These are phyloP conservation scores for Tachycineta bicolor DNA, from an alignment of 2,113 vertebrate species.

Conservation along the genomic window DNA sequence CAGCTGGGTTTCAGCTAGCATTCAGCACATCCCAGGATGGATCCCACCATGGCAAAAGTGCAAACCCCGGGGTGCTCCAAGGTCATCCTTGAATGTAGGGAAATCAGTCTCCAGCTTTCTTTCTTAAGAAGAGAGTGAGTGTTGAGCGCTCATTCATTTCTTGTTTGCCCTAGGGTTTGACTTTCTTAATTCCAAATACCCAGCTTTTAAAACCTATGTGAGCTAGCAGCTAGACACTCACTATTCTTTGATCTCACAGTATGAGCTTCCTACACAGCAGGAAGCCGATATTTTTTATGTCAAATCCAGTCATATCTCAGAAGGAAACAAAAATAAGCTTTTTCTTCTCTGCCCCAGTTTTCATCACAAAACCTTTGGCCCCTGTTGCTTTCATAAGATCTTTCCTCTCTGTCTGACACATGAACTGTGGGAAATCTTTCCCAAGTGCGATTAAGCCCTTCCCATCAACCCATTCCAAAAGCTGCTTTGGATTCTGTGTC, in stretches of 20 bases:
- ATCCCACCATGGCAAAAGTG: neutral
- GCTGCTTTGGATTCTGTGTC: neutral
- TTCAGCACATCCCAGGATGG: neutral
- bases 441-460: slow-evolving; percentile 1
- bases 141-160: neutral
- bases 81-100: accelerated
- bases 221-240: slow-evolving; percentile 14
- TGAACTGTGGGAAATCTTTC: slow-evolving; percentile 52
- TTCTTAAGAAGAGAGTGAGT: neutral
- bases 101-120: neutral
- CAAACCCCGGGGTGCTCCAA: neutral
- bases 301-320: slow-evolving; percentile 40
- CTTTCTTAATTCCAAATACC: slow-evolving; percentile 18
- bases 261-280: slow-evolving; percentile 44
- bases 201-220: neutral
- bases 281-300: slow-evolving; percentile 46
- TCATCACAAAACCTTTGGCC: slow-evolving; percentile 57
- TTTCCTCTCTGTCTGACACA: slow-evolving; percentile 43
- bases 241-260: slow-evolving; percentile 26
- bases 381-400: slow-evolving; percentile 38
- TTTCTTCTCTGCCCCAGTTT: slow-evolving; percentile 61
- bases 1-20: neutral
- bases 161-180: neutral
- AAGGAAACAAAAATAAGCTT: slow-evolving; percentile 66
- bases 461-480: slow-evolving; percentile 41